phyloP scores from a whole-genome alignment of 2,888 invertebrate species.

The Cataglyphis albicans region DNA sequence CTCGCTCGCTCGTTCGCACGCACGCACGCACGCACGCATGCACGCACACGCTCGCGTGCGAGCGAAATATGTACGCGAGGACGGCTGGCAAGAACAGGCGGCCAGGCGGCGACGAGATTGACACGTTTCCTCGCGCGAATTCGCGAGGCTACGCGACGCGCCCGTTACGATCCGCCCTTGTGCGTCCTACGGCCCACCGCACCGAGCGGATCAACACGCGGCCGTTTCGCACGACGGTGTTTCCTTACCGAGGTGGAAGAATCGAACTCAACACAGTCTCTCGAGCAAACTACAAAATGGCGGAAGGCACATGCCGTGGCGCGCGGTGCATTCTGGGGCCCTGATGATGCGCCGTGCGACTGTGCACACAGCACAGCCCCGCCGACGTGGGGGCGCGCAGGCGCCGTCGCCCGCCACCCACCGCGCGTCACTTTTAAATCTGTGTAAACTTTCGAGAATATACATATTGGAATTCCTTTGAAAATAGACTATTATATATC shows the following conservation, averaged over 20 bases:
- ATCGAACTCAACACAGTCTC: conserved; percentile 89
- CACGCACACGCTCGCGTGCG: conserved; percentile 37
- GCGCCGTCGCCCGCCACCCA: not conserved
- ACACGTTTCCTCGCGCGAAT: conserved; percentile 19
- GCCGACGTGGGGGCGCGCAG: conserved; percentile 45
- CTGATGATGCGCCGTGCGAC: conserved; percentile 73
- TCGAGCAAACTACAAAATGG: conserved; percentile 90
- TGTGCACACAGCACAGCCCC: conserved; percentile 56
- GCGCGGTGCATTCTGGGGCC: conserved; percentile 87
- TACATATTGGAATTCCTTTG: not conserved
- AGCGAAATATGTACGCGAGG: conserved; percentile 46
- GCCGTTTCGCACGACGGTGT: conserved; percentile 37
- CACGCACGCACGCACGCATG: conserved; percentile 30
- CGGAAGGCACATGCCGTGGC: conserved; percentile 90
- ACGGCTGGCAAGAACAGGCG: conserved; percentile 42
- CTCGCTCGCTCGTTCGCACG: not conserved
- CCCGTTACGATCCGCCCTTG: conserved; percentile 46
- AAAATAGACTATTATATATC: not conserved
- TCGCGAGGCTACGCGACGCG: conserved; percentile 34
- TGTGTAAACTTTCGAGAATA: not conserved
- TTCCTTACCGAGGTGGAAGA: conserved; percentile 88
- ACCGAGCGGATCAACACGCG: conserved; percentile 68
- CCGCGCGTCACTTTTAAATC: conserved; percentile 25
- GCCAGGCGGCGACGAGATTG: conserved; percentile 32
- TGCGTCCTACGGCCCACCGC: conserved; percentile 42